Evolutionary conservation across 2,797 vertebrate genomes (phyloP).

Genomic region (Valencia hispanica): DNA sequence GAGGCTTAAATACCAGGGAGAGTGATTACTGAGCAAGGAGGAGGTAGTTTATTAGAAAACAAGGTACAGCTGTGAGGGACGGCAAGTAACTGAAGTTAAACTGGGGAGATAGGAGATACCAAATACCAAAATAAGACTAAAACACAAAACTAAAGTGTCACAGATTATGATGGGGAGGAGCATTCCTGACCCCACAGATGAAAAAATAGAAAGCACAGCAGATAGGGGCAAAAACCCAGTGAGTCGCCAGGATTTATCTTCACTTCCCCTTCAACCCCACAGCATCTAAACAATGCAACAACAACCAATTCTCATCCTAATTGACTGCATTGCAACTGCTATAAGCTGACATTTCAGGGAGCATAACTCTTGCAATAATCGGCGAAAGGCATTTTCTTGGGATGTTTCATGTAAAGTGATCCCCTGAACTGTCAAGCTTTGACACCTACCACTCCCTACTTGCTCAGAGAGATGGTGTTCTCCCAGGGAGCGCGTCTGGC

Average conservation of each 20-base stretch:
- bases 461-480: slow-evolving; percentile 24
- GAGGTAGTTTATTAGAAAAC: background rate
- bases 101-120: background rate
- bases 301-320: too few relatives aligned
- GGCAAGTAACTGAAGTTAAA: background rate
- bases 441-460: slow-evolving; percentile 16
- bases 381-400: background rate
- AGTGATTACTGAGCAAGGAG: background rate
- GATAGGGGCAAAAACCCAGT: background rate
- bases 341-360: background rate
- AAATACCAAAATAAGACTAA: background rate
- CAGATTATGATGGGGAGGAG: background rate
- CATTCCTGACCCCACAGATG: background rate
- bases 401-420: slow-evolving; percentile 8
- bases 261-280: background rate
- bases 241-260: background rate
- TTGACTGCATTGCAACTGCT: too few relatives aligned
- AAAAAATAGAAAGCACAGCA: background rate
- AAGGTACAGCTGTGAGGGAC: background rate
- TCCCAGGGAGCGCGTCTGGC: slow-evolving; percentile 26
- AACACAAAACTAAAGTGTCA: background rate
- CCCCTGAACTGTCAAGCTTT: slow-evolving; percentile 7
- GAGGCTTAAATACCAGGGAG: background rate
- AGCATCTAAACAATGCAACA: background rate
- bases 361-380: background rate